phyloP scores from a whole-genome alignment of 2,797 vertebrate species.

The Hemibagrus guttatus region DNA sequence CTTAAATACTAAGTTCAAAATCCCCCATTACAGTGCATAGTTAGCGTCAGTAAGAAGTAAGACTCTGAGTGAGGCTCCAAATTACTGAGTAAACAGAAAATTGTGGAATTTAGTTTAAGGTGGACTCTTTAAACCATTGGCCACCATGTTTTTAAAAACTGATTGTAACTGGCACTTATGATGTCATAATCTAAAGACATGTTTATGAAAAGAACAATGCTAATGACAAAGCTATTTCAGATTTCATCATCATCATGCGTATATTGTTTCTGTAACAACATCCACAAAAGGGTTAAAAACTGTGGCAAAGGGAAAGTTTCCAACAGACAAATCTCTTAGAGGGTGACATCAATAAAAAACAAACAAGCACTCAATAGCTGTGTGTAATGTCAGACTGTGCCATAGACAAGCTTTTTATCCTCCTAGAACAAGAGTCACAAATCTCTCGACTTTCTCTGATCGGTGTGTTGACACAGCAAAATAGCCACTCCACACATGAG shows the following conservation, averaged over 20 bases:
- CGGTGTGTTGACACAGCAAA: conserved; percentile 50
- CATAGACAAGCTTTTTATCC: conserved; percentile 46
- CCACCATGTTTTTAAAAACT: not conserved
- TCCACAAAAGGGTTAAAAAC: conserved; percentile 25
- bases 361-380: conserved; percentile 24
- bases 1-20: too few species aligned
- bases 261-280: not conserved
- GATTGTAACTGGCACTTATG: not conserved
- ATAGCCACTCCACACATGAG: conserved; percentile 54
- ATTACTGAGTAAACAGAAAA: not conserved
- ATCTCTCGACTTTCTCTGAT: conserved; percentile 41
- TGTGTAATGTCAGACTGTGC: conserved; percentile 29
- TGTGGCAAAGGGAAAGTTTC: conserved; percentile 14
- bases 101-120: not conserved
- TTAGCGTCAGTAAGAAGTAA: not conserved
- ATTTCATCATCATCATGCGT: conserved; percentile 3
- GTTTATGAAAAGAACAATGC: not conserved
- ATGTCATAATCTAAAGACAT: not conserved
- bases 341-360: conserved; percentile 23
- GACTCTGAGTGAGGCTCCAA: not conserved
- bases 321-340: conserved; percentile 27
- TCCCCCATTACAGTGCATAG: not conserved
- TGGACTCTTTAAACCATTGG: not conserved
- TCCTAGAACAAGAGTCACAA: conserved; percentile 34
- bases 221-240: not conserved